These are phyloP conservation scores for Aegotheles bennettii DNA, from an alignment of 2,113 vertebrate genomes.

Conservation along the genomic window DNA sequence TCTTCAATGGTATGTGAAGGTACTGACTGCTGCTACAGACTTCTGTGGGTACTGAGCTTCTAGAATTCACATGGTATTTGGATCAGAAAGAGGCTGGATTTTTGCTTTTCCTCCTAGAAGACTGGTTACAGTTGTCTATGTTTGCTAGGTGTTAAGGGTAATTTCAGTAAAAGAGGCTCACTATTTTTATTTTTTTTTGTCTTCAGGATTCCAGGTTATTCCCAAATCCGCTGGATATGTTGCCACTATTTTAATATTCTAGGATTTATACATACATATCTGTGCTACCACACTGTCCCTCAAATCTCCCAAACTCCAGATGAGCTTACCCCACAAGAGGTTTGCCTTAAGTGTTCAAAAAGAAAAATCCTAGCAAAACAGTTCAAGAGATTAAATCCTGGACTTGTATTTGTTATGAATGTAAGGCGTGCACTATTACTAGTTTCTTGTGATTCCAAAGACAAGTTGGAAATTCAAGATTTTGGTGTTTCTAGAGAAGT, in stretches of 20 bases:
- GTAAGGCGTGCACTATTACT: background rate
- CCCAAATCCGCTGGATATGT: background rate
- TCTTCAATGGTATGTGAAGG: background rate
- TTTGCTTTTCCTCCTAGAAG: background rate
- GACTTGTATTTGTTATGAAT: background rate
- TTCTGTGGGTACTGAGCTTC: background rate
- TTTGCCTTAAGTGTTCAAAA: background rate
- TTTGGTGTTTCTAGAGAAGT: background rate
- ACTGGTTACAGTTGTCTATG: fast-evolving
- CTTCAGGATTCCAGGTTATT: background rate
- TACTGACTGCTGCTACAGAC: background rate
- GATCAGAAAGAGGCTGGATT: background rate
- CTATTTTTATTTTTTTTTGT: background rate
- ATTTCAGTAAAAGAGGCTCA: background rate
- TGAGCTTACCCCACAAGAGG: background rate
- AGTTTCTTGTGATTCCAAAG: background rate
- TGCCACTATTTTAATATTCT: background rate
- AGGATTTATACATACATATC: background rate
- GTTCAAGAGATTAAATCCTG: background rate
- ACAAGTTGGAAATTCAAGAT: background rate
- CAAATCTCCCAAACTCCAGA: background rate
- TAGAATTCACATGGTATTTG: background rate
- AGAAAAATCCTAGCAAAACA: background rate
- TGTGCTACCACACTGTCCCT: background rate
- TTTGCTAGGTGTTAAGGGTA: fast-evolving